Evolutionary conservation across 2,797 vertebrate genomes (phyloP), one percentile per base, ranked within the genome.

Genomic region (Florisuga fusca): DNA sequence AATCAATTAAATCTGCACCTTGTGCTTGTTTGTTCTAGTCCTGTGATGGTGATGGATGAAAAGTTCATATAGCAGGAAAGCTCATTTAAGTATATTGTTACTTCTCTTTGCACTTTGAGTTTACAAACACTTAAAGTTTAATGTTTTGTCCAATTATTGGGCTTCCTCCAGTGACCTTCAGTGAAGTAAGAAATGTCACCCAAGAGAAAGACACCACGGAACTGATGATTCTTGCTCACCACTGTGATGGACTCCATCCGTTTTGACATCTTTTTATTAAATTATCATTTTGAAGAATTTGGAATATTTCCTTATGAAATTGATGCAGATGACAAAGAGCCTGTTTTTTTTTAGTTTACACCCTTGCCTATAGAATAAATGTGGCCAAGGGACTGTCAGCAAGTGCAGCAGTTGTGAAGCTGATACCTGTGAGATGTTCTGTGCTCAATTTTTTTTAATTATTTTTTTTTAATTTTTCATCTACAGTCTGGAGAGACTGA

Each of bases 401-500:
- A 68, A 7, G 9, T 50, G 14, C 15, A 41, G 38, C 38, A 41
- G 6, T 41, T 41, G 38, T 41, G 38, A 41, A 41, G 5, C 38
- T 41, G 38, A 41, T 41, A 41, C 38, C 20, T 48, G 7, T 50
- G 22, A 36, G 6, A 10, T 43, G 23, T 45, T 73, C 38, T 48
- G 8, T 79, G 31, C 23, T 79, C 4, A 0, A 4, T 43, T 90
- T 85, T 72, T 59, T 2, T 33, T 41, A 14, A n/a, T n/a, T n/a
- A n/a, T n/a, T n/a, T n/a, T n/a, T 41, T 41, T 41, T 41, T 41
- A 14, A 4, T 41, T 20, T 36, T 6, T 73, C 33, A 33, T 2
- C 15, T 33, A 7, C 7, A 13, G 0, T 81, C 16, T 72, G 2
- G 4, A 25, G 19, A 16, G 5, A 11, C 5, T 41, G 29, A 76